Conservation (phyloP, 2,888 invertebrate genomes). For the Opisthograptis luteolata region DNA sequence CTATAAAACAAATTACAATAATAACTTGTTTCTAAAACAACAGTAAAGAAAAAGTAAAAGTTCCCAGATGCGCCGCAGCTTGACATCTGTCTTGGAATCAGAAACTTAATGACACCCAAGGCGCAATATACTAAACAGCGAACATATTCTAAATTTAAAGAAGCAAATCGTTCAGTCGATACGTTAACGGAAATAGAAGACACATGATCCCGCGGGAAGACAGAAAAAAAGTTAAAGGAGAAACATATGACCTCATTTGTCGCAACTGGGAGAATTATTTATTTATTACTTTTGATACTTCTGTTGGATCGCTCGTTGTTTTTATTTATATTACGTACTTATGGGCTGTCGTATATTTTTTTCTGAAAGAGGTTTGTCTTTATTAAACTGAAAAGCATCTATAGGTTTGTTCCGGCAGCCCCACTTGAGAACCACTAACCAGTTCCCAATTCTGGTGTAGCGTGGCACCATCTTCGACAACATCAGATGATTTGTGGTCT, state of each 20-base stretch:
- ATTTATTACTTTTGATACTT: conserved; percentile 82
- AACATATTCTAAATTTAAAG: conserved; percentile 80
- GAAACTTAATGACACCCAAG: conserved; percentile 78
- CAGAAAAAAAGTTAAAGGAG: conserved; percentile 78
- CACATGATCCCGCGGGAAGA: conserved; percentile 83
- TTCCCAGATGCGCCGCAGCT: conserved; percentile 66
- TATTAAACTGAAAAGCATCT: too few relatives aligned
- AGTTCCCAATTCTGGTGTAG: too few relatives aligned
- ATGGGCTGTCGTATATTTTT: conserved; percentile 28
- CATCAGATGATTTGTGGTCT: too few relatives aligned
- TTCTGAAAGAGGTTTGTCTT: too few relatives aligned
- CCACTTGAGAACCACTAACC: too few relatives aligned
- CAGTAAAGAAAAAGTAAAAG: conserved; percentile 42
- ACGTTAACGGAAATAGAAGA: conserved; percentile 83
- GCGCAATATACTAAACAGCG: conserved; percentile 78
- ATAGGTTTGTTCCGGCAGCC: too few relatives aligned
- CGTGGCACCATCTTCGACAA: too few relatives aligned
- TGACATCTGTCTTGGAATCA: conserved; percentile 70
- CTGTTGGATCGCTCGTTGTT: conserved; percentile 69
- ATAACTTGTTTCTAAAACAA: conserved; percentile 23
- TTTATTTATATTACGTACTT: conserved; percentile 46
- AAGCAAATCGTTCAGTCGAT: conserved; percentile 80
- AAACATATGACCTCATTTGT: conserved; percentile 85
- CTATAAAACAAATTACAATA: conserved; percentile 31
- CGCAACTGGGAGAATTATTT: conserved; percentile 79